Evolutionary conservation across 2,888 invertebrate species (phyloP).

Genomic region (Phaonia tiefii): DNA sequence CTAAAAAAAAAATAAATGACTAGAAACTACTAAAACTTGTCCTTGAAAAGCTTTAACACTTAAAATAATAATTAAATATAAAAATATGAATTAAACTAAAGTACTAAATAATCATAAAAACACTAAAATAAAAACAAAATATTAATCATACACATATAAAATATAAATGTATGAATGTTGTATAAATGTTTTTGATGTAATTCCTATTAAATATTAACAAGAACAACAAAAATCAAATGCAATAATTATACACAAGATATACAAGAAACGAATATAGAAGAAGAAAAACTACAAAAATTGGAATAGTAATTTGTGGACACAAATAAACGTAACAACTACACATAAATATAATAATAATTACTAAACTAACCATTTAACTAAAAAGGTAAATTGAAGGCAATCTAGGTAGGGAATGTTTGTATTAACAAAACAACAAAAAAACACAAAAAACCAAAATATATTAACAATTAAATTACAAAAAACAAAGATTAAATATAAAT

Average conservation of each 20-base stretch:
- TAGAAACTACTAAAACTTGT: slow-evolving; percentile 47
- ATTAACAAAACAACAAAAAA: slow-evolving; percentile 52
- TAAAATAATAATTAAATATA: slow-evolving; percentile 5
- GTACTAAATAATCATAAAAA: slow-evolving; percentile 12
- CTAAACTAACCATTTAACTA: slow-evolving; percentile 16
- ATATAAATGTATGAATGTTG: slow-evolving; percentile 56
- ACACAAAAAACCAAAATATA: too few species aligned
- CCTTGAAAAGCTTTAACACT: slow-evolving; percentile 63
- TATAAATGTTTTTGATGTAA: slow-evolving; percentile 64
- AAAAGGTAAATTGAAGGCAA: slow-evolving; percentile 75
- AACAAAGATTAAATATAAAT: slow-evolving; percentile 5
- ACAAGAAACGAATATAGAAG: not conserved
- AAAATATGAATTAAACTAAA: not conserved
- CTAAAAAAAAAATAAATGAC: slow-evolving; percentile 22
- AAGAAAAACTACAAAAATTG: slow-evolving; percentile 17
- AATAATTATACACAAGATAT: slow-evolving; percentile 54
- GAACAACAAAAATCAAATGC: slow-evolving; percentile 29
- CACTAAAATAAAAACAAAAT: not conserved
- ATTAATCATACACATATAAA: not conserved
- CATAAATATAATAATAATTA: slow-evolving; percentile 1
- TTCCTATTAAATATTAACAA: slow-evolving; percentile 32
- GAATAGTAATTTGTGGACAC: slow-evolving; percentile 59
- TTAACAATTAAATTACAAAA: too few species aligned
- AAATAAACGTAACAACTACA: slow-evolving; percentile 28
- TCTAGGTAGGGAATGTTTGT: slow-evolving; percentile 76